phyloP scores from a whole-genome alignment of 2,888 invertebrate genomes.

The Andrena dorsata region DNA sequence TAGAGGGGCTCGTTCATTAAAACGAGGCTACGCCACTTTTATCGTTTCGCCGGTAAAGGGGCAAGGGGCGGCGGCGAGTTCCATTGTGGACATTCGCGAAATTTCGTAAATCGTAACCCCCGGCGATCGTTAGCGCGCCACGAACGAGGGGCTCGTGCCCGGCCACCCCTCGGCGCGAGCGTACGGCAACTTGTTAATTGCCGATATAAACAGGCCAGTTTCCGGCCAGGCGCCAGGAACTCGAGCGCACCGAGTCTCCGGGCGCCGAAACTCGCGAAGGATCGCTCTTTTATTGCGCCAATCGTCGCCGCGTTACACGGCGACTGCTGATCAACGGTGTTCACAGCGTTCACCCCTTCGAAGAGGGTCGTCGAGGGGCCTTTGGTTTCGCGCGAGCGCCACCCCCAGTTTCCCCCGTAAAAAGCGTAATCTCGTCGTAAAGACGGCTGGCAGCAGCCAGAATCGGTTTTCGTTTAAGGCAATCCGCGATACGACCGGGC shows the following conservation, averaged over 20 bases:
- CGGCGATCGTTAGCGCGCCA: conserved; percentile 65
- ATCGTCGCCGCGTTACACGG: conserved; percentile 71
- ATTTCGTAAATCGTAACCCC: conserved; percentile 68
- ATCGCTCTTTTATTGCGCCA: conserved; percentile 74
- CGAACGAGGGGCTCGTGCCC: conserved; percentile 56
- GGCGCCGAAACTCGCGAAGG: conserved; percentile 45
- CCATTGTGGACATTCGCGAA: conserved; percentile 61
- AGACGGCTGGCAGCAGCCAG: not conserved
- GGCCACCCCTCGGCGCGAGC: conserved; percentile 31
- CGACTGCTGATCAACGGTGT: conserved; percentile 53
- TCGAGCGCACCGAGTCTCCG: not conserved
- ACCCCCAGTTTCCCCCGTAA: not conserved
- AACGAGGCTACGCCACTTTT: conserved; percentile 47
- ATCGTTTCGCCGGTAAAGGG: conserved; percentile 34
- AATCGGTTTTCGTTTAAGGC: conserved; percentile 44
- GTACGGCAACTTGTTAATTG: conserved; percentile 79
- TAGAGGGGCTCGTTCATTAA: conserved; percentile 51
- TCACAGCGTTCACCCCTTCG: conserved; percentile 20
- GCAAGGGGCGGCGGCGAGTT: not conserved
- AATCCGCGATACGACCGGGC: conserved; percentile 23
- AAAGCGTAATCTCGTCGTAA: conserved; percentile 47
- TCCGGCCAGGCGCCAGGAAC: conserved; percentile 70
- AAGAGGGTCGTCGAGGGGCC: not conserved
- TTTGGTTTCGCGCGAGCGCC: not conserved
- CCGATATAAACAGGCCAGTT: conserved; percentile 78